phyloP scores from a whole-genome alignment of 2,888 invertebrate genomes.

The Volucella inanis region DNA sequence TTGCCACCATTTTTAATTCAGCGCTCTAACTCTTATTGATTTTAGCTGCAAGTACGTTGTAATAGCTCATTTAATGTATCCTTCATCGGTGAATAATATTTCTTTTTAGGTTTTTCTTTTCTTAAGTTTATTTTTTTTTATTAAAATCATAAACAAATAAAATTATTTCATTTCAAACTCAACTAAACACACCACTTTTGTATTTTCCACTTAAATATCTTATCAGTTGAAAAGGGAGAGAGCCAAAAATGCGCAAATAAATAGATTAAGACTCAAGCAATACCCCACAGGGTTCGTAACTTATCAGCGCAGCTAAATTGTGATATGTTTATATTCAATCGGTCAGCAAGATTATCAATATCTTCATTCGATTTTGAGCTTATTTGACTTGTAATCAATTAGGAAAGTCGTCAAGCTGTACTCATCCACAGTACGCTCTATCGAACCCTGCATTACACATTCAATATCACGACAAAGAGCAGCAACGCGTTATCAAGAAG shows the following conservation, averaged over 20 bases:
- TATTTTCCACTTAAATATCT: neutral
- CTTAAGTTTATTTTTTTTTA: too few relatives aligned
- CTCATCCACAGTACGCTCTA: neutral
- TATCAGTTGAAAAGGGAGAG: neutral
- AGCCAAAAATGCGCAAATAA: neutral
- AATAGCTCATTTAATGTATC: too few relatives aligned
- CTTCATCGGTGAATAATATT: too few relatives aligned
- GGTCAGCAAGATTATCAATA: slow-evolving; percentile 8
- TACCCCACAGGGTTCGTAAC: slow-evolving; percentile 4
- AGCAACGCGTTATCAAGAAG: slow-evolving; percentile 39
- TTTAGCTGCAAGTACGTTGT: too few relatives aligned
- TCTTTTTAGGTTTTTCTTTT: too few relatives aligned
- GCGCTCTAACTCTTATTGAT: too few relatives aligned
- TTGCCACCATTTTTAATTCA: too few relatives aligned
- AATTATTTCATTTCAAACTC: neutral
- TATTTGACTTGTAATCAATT: slow-evolving; percentile 13
- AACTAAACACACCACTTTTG: neutral
- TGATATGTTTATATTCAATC: neutral
- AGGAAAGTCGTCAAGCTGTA: slow-evolving; percentile 3
- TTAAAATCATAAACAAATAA: too few relatives aligned
- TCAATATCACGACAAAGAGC: neutral
- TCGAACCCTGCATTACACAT: too few relatives aligned
- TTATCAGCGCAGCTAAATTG: slow-evolving; percentile 9
- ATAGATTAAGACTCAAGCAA: neutral
- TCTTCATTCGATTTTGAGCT: slow-evolving; percentile 24